Conservation (phyloP, 1,140 invertebrate genomes). For the Frieseomelitta varia region DNA sequence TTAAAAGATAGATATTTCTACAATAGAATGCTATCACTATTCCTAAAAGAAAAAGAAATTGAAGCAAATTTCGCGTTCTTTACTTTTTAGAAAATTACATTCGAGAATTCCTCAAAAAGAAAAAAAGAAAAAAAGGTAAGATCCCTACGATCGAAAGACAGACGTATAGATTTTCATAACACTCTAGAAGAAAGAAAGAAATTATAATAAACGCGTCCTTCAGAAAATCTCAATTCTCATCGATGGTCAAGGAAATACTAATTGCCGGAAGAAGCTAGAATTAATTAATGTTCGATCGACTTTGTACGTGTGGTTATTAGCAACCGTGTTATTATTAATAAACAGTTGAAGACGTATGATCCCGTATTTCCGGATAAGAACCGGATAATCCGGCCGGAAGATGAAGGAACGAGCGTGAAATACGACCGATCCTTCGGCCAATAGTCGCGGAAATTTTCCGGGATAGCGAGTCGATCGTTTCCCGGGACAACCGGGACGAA, state of each 20-base stretch:
- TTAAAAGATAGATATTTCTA: no score
- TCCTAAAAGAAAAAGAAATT: no score
- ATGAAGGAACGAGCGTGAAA: background rate
- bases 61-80: background rate
- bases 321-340: background rate
- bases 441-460: background rate
- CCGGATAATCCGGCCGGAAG: background rate
- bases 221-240: no score
- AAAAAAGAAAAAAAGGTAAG: background rate
- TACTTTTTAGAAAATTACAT: background rate
- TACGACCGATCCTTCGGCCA: background rate
- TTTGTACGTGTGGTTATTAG: no score
- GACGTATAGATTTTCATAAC: no score
- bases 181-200: no score
- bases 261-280: no score
- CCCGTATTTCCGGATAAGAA: background rate
- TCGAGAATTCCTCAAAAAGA: background rate
- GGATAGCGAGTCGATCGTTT: constrained; percentile 12
- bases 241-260: no score
- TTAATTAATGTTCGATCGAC: no score
- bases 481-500: background rate
- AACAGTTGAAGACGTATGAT: background rate
- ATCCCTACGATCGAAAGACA: background rate
- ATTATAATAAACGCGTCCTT: no score
- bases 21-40: no score